Evolutionary conservation across 2,888 invertebrate genomes (phyloP).

Genomic region (Thymelicus acteon): DNA sequence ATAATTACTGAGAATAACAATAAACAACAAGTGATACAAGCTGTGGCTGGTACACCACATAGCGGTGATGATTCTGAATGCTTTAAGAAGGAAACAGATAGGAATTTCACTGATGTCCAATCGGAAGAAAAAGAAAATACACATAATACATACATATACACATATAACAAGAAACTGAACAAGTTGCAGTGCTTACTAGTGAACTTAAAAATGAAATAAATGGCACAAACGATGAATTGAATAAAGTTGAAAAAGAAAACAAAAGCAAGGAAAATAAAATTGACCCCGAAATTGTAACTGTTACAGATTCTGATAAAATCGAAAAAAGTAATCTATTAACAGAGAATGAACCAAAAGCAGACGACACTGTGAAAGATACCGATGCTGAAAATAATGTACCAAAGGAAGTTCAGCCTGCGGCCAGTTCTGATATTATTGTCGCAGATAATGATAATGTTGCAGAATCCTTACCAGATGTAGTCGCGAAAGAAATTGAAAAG

Average conservation of each 20-base stretch:
- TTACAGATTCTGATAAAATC: neutral
- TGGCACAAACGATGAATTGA: neutral
- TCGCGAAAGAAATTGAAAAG: neutral
- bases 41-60: neutral
- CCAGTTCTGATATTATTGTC: neutral
- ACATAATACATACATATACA: too few species aligned
- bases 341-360: neutral
- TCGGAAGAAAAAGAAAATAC: conserved; percentile 19
- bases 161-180: neutral
- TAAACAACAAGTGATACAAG: conserved; percentile 3
- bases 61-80: neutral
- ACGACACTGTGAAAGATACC: neutral
- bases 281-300: neutral
- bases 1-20: neutral
- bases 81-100: neutral
- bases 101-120: conserved; percentile 21
- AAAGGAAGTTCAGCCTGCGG: neutral
- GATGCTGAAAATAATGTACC: neutral
- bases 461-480: neutral
- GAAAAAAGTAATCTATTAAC: neutral
- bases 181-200: neutral
- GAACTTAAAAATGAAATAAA: neutral
- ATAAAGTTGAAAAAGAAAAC: neutral
- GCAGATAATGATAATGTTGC: neutral
- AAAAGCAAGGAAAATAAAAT: neutral